Percentiles rank a stretch among this genome's conserved stretches.
phyloP scores from a whole-genome alignment of 2,888 invertebrate species.

The Watsonalla binaria region DNA sequence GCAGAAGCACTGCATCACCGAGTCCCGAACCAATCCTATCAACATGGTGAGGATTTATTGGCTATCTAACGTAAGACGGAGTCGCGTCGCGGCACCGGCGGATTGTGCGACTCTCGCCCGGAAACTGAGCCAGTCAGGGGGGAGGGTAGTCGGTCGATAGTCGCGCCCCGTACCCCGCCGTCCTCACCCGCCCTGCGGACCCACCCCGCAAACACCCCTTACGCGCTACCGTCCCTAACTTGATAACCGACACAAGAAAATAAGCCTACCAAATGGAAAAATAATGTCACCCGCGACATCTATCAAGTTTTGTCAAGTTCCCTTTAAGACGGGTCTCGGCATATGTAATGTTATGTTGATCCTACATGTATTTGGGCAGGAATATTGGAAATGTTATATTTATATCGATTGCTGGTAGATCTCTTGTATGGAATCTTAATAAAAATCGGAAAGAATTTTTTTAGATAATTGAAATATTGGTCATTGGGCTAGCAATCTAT shows the following conservation, averaged over 20 bases:
- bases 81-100: conserved; percentile 76
- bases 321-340: conserved; percentile 17
- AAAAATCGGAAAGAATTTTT: too few species aligned
- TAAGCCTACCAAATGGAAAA: conserved; percentile 76
- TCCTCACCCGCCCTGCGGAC: conserved; percentile 70
- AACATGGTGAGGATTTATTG: conserved; percentile 82
- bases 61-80: conserved; percentile 72
- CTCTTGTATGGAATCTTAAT: too few species aligned
- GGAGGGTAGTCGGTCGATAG: conserved; percentile 81
- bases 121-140: conserved; percentile 75
- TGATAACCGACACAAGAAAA: conserved; percentile 75
- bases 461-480: too few species aligned
- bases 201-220: conserved; percentile 56
- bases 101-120: conserved; percentile 81
- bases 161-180: conserved; percentile 60
- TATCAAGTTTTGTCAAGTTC: conserved; percentile 37
- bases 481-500: too few species aligned
- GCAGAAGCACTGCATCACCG: conserved; percentile 96
- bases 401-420: neutral
- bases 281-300: conserved; percentile 65
- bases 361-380: neutral
- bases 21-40: conserved; percentile 93
- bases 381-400: neutral
- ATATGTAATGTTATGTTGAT: conserved; percentile 13
- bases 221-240: conserved; percentile 68